Percentiles rank a stretch among this genome's conserved stretches.
Conservation (phyloP, 2,113 vertebrate genomes). For the Centrocercus urophasianus region DNA sequence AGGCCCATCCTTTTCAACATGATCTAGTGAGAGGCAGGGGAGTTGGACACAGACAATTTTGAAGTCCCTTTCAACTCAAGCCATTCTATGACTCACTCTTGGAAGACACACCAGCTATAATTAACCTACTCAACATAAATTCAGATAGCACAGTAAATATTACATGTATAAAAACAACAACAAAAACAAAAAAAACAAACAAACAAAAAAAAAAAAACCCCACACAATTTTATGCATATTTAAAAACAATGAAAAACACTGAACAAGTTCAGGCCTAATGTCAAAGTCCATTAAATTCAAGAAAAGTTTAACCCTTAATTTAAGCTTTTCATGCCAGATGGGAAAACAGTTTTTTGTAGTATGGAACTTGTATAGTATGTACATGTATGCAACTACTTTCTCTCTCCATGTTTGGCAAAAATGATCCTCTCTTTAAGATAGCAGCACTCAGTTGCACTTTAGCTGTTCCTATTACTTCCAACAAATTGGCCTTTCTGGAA, state of each 20-base stretch:
- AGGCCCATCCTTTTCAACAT: not conserved
- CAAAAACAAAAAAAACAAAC: accelerated
- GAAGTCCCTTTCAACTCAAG: no score
- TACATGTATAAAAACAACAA: not conserved
- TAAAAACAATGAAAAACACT: not conserved
- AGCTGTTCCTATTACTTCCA: not conserved
- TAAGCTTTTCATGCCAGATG: not conserved
- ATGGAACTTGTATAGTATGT: not conserved
- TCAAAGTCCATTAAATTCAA: not conserved
- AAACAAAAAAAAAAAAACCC: accelerated
- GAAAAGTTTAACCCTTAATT: not conserved
- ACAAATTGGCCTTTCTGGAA: not conserved
- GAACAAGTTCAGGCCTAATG: not conserved
- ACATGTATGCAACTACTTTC: not conserved
- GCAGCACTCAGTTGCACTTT: not conserved
- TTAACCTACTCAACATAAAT: not conserved
- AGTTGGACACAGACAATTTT: no score
- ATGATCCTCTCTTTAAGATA: not conserved
- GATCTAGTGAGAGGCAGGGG: no score
- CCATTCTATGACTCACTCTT: not conserved
- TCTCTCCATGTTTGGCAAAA: not conserved
- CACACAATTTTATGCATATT: not conserved
- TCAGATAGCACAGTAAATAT: not conserved
- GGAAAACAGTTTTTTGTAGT: not conserved
- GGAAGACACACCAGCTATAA: not conserved